Evolutionary conservation across 2,797 vertebrate species (phyloP), one percentile per base, ranked within the genome.

Genomic region (Dicrostonyx torquatus): DNA sequence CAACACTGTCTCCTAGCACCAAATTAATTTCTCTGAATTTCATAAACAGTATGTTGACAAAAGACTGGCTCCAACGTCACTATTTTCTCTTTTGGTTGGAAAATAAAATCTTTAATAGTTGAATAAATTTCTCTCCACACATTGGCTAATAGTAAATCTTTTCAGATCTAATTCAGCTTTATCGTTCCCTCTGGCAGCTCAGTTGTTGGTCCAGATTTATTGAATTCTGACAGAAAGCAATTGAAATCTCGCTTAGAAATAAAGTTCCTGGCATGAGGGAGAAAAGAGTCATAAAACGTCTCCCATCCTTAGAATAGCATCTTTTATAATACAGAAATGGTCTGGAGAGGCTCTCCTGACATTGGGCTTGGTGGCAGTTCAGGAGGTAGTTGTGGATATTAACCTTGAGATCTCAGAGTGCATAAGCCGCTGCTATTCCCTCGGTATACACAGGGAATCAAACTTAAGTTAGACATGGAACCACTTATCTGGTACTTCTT

Each of bases 111-210:
- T 97, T 87, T 96, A 97, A 95, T 70, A 93, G 78, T 86, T 92
- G 66, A 94, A 97, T 95, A 95, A 70, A 96, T 97, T 98, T 97
- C 37, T 37, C 17, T 97, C 53, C 24, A 94, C 94, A 43, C 45
- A 91, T 78, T 97, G 94, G 96, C 95, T 97, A 97, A 96, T 93
- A 93, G n/a, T 97, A 97, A 95, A 98, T 98, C 89, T 97, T 97
- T 97, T 95, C 92, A 96, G 73, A 95, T 96, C 66, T 91, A 75
- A 96, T 97, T 97, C 94, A 97, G 43, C 66, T 97, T 95, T 95
- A 94, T 82, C 68, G 0, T 94, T 97, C 82, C 94, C 91, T 68
- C 50, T 90, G 80, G 37, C n/a, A 95, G 91, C 95, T 97, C 72
- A 93, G 68, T 95, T 95, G 58, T 89, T 97, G 92, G 72, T 20